phyloP scores from a whole-genome alignment of 2,113 vertebrate genomes.

The Microcebus murinus region DNA sequence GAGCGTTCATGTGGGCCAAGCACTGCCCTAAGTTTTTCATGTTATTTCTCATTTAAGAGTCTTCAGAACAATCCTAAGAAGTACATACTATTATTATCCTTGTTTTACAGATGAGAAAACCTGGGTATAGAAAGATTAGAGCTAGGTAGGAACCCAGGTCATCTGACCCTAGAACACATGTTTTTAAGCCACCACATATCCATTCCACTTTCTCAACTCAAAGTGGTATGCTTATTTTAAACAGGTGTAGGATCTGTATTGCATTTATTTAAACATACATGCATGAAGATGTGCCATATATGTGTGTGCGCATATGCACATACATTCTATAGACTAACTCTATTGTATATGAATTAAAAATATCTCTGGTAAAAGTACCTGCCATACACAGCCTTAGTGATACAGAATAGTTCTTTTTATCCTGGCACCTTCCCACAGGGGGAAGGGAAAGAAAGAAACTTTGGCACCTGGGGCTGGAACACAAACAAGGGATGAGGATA shows the following conservation, averaged over 20 bases:
- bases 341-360: background rate
- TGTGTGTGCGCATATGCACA: background rate
- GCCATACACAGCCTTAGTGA: background rate
- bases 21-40: background rate
- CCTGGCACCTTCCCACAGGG: background rate
- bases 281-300: background rate
- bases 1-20: background rate
- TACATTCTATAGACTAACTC: background rate
- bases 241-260: background rate
- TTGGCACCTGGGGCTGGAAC: background rate
- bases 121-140: background rate
- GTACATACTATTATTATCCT: background rate
- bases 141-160: background rate
- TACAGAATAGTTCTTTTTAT: background rate
- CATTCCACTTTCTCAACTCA: background rate
- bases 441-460: background rate
- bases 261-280: background rate
- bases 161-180: background rate
- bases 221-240: background rate
- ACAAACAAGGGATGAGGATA: background rate
- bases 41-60: background rate
- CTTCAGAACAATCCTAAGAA: slow-evolving; percentile 3
- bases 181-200: background rate
- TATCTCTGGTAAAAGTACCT: background rate
- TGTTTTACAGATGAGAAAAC: background rate